These are phyloP conservation scores for Lepidotrigona ventralis DNA, from an alignment of 1,140 invertebrate species.

Conservation along the genomic window DNA sequence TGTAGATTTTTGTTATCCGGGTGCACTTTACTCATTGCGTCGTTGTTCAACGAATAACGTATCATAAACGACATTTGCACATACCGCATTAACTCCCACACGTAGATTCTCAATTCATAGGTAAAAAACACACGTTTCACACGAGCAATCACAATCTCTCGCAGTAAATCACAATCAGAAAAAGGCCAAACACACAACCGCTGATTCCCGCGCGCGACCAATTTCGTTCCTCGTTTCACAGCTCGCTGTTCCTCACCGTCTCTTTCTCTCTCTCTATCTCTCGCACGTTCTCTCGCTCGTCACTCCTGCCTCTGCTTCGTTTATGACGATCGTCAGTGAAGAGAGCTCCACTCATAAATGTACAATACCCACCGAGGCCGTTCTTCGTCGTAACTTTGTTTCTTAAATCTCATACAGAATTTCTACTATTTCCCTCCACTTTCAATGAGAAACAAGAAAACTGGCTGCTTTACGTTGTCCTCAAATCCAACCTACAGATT, in stretches of 20 bases:
- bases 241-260: conserved; percentile 45
- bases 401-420: conserved; percentile 69
- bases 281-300: conserved; percentile 43
- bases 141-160: conserved; percentile 58
- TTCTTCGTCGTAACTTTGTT: conserved; percentile 64
- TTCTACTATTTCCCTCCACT: conserved; percentile 42
- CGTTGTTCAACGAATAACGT: conserved; percentile 54
- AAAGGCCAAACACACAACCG: conserved; percentile 67
- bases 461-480: conserved; percentile 38
- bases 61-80: conserved; percentile 55
- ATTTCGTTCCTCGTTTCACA: conserved; percentile 72
- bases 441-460: conserved; percentile 41
- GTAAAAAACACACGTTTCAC: conserved; percentile 67
- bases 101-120: conserved; percentile 56
- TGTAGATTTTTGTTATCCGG: conserved; percentile 51
- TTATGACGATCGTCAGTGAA: conserved; percentile 55
- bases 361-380: conserved; percentile 71
- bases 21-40: conserved; percentile 65
- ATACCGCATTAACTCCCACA: conserved; percentile 64
- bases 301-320: conserved; percentile 51
- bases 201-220: conserved; percentile 74
- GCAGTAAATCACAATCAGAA: conserved; percentile 67
- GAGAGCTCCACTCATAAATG: conserved; percentile 40
- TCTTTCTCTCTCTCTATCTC: conserved; percentile 46
- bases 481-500: conserved; percentile 72